Conservation (phyloP, 53 echinoderm and acorn worm species). For the Hippasteria phrygiana region DNA sequence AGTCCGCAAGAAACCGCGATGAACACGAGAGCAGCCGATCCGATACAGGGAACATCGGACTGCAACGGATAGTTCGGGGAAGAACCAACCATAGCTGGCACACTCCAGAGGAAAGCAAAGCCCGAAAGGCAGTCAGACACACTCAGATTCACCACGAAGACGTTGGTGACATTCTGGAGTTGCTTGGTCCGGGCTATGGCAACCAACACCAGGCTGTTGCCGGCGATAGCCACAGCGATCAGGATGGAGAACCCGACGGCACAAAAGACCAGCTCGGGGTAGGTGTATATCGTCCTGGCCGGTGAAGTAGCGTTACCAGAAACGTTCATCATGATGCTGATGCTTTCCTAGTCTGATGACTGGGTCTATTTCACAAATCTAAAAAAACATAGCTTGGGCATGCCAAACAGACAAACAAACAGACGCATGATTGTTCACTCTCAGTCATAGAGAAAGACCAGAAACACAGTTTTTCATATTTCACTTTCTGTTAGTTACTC, state of each 20-base stretch:
- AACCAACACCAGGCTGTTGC: conserved; percentile 30
- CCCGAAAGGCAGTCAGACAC: conserved; percentile 28
- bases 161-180: conserved; percentile 42
- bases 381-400: too few relatives aligned
- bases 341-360: too few relatives aligned
- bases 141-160: conserved; percentile 35
- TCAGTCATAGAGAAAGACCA: too few relatives aligned
- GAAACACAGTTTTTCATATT: too few relatives aligned
- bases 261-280: conserved; percentile 23
- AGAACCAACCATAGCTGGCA: conserved; percentile 21
- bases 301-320: neutral
- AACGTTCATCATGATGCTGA: too few relatives aligned
- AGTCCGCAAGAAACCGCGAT: neutral
- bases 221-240: neutral
- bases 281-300: neutral
- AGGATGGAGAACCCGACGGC: neutral
- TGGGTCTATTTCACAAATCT: too few relatives aligned
- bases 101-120: conserved; percentile 9
- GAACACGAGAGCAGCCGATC: conserved; percentile 1
- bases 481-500: too few relatives aligned
- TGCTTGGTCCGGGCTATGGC: conserved; percentile 27
- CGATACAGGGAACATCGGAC: neutral
- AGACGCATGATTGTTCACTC: too few relatives aligned
- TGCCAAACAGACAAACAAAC: too few relatives aligned
- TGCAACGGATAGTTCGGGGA: conserved; percentile 23